Evolutionary conservation across 2,888 invertebrate genomes (phyloP), one percentile per base, ranked within the genome.

Genomic region (Orthonychiurus folsomi): DNA sequence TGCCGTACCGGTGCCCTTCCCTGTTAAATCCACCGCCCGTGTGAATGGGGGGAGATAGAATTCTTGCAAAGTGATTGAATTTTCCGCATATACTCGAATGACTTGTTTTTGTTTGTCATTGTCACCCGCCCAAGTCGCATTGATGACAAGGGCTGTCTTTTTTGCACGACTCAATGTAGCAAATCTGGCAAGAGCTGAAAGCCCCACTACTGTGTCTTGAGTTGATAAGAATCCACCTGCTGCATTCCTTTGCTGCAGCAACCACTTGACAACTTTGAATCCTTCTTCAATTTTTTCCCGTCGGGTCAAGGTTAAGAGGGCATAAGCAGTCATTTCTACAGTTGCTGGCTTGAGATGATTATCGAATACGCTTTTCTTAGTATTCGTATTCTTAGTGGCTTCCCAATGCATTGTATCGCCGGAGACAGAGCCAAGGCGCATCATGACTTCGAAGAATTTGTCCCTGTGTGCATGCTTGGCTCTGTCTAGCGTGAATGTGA

Each of bases 321-420:
- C 88, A 77, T 94, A 96, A 0, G 93, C 85, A 0, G 95, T 93
- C 73, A 91, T 89, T 76, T 90, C 89, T 1, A 94, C 60, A 15
- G 64, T 56, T 3, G 60, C 60, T 18, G 64, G 64, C 57, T 61
- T 63, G 37, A 15, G 37, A 37, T 5, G 37, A 37, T 9, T 37
- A 37, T 37, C 15, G 37, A 37, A 37, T 15, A 37, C 9, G 37
- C 37, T 37, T 37, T 37, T 37, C 15, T n/a, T n/a, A n/a, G n/a
- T n/a, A n/a, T n/a, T n/a, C n/a, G n/a, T n/a, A n/a, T n/a, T n/a
- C n/a, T n/a, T n/a, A n/a, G n/a, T n/a, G 9, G 15, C 15, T 15
- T 37, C 37, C 37, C 37, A 37, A 37, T 9, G 15, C 37, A 37
- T 37, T 37, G 37, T 37, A 15, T 37, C 37, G 5, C 37, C 37